Percentiles rank a stretch among this genome's conserved stretches.
These are phyloP conservation scores for Cotesia vestalis DNA, from an alignment of 1,140 invertebrate genomes.

Conservation along the genomic window DNA sequence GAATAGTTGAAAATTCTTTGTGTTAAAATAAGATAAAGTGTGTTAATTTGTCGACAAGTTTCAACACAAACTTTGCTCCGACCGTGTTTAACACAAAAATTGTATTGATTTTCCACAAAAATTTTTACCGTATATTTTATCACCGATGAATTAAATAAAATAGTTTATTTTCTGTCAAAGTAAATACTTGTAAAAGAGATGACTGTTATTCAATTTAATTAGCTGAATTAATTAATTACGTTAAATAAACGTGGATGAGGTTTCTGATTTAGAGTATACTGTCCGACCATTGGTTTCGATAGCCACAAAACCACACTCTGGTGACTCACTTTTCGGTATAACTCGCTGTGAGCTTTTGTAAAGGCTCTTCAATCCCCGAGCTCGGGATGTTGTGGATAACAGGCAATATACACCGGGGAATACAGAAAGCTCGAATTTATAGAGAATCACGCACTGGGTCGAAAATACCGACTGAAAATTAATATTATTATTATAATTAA, in stretches of 20 bases:
- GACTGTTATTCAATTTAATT: neutral
- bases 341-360: neutral
- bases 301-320: conserved; percentile 5
- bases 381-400: neutral
- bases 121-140: no score
- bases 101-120: no score
- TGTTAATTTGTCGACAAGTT: no score
- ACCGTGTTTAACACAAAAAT: no score
- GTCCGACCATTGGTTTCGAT: conserved; percentile 2
- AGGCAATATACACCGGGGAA: neutral
- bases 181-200: no score
- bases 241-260: neutral
- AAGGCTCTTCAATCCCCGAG: neutral
- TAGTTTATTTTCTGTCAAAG: no score
- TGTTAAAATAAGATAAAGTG: no score
- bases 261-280: conserved; percentile 6
- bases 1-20: no score
- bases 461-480: no score
- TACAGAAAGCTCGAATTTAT: neutral
- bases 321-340: neutral
- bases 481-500: no score
- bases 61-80: no score
- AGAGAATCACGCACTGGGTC: neutral
- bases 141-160: no score
- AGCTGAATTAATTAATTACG: conserved; percentile 13